phyloP scores from a whole-genome alignment of 2,113 vertebrate genomes.

The Proterorhinus semilunaris region DNA sequence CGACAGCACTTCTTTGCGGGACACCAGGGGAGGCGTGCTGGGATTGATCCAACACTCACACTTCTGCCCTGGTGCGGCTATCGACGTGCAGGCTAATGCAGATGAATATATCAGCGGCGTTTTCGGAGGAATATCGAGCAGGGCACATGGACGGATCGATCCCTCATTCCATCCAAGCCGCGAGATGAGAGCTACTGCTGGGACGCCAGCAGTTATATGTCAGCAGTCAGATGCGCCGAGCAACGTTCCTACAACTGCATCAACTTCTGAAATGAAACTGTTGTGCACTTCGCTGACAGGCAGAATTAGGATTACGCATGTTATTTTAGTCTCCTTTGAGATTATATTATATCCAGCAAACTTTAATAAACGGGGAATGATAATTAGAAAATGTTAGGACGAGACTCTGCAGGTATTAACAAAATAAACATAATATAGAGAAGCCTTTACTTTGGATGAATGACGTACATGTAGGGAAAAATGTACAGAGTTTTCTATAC shows the following conservation, averaged over 20 bases:
- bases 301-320: background rate
- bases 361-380: too few relatives aligned
- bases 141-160: constrained; percentile 16
- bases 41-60: constrained; percentile 4
- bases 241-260: background rate
- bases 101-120: constrained; percentile 21
- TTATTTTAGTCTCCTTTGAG: background rate
- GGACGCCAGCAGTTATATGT: too few relatives aligned
- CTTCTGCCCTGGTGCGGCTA: background rate
- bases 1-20: constrained; percentile 26
- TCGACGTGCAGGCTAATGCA: constrained; percentile 12
- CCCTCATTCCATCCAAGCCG: constrained; percentile 14
- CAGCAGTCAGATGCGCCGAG: background rate
- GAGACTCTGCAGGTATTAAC: too few relatives aligned
- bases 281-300: background rate
- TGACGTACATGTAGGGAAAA: too few relatives aligned
- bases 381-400: too few relatives aligned
- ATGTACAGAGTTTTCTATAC: too few relatives aligned
- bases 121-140: constrained; percentile 22
- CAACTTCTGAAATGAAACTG: background rate
- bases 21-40: constrained; percentile 11
- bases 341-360: too few relatives aligned
- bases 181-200: background rate
- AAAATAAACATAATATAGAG: too few relatives aligned
- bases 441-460: too few relatives aligned